These are phyloP conservation scores for Galleria mellonella DNA, from an alignment of 1,140 invertebrate species.

Conservation along the genomic window DNA sequence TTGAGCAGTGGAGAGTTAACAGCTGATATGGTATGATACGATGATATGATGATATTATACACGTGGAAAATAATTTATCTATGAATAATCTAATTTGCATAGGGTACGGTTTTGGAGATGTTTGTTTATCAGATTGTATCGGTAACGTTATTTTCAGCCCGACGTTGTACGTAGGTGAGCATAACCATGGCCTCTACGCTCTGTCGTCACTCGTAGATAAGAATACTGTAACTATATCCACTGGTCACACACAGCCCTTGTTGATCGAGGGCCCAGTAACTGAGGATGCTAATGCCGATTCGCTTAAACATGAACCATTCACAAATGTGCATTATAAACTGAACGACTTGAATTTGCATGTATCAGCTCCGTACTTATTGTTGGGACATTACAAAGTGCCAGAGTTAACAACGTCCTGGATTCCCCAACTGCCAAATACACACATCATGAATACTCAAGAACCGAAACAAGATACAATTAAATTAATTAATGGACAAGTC, in stretches of 20 bases:
- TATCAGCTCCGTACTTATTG: slow-evolving; percentile 67
- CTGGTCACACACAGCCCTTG: slow-evolving; percentile 76
- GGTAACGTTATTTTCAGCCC: slow-evolving; percentile 78
- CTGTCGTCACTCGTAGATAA: slow-evolving; percentile 93
- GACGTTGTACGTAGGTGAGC: slow-evolving; percentile 95
- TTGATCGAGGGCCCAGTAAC: slow-evolving; percentile 80
- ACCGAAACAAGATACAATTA: slow-evolving; percentile 28
- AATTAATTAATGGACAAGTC: slow-evolving; percentile 56
- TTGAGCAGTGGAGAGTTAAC: too few species aligned
- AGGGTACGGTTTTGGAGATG: neutral
- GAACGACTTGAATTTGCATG: slow-evolving; percentile 57
- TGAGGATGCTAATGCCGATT: slow-evolving; percentile 28
- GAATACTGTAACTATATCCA: slow-evolving; percentile 83
- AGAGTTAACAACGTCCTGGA: slow-evolving; percentile 70
- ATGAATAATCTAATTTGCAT: neutral
- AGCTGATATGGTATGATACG: too few species aligned
- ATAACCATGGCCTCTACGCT: slow-evolving; percentile 91
- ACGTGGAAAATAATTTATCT: neutral
- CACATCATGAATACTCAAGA: slow-evolving; percentile 32
- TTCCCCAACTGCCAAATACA: slow-evolving; percentile 45
- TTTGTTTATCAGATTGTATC: neutral
- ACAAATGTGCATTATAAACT: slow-evolving; percentile 70
- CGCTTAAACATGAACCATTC: slow-evolving; percentile 56
- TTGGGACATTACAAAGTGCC: slow-evolving; percentile 89
- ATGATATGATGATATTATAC: neutral